phyloP scores from a whole-genome alignment of 1,140 invertebrate species.

The Heliconius hewitsoni region DNA sequence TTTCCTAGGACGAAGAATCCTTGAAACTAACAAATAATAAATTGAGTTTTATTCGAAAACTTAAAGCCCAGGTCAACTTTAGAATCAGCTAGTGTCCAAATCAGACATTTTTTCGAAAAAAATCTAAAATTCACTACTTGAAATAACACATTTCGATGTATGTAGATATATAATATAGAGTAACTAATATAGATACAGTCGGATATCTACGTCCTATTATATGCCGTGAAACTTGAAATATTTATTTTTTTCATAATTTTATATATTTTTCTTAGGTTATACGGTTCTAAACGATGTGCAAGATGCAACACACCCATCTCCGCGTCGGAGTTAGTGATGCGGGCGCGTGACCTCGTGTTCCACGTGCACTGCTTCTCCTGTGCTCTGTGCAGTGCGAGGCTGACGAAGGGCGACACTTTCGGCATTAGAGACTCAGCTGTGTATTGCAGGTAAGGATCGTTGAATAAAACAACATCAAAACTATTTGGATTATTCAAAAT shows the following conservation, averaged over 20 bases:
- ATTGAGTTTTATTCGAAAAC: no score
- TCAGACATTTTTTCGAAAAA: no score
- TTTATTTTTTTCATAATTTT: neutral
- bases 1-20: no score
- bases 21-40: no score
- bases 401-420: conserved; percentile 96
- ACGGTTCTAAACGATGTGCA: conserved; percentile 91
- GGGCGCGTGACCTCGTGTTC: conserved; percentile 95
- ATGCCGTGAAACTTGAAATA: neutral
- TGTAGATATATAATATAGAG: no score
- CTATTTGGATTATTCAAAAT: no score
- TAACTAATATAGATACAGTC: no score
- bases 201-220: no score
- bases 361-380: conserved; percentile 98
- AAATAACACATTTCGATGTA: no score
- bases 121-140: no score
- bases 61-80: no score
- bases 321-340: conserved; percentile 97
- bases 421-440: conserved; percentile 93
- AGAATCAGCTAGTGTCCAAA: no score
- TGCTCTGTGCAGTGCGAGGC: conserved; percentile 91
- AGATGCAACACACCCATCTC: conserved; percentile 94
- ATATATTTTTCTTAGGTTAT: conserved; percentile 84
- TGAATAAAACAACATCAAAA: neutral
- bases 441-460: conserved; percentile 83